A percentile compares a stretch with the other conserved stretches of the same genome.
These are phyloP conservation scores for Podotricha telesiphe DNA, from an alignment of 2,888 invertebrate species.

Conservation along the genomic window DNA sequence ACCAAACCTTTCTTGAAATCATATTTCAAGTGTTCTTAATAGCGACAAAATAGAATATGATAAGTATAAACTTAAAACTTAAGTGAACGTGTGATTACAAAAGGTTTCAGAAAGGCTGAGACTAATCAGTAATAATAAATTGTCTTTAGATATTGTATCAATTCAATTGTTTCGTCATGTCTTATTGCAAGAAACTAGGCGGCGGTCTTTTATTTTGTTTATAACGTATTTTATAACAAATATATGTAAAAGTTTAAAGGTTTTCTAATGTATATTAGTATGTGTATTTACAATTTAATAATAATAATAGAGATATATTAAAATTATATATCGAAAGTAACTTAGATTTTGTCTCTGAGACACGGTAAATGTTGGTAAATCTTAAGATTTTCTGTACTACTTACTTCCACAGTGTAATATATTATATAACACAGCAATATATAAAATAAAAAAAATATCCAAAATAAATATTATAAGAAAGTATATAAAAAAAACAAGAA, in stretches of 20 bases:
- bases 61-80: constrained; percentile 11
- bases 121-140: constrained; percentile 31
- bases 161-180: constrained; percentile 32
- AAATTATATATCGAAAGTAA: too few species aligned
- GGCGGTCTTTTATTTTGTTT: background rate
- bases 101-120: constrained; percentile 35
- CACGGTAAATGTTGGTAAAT: too few species aligned
- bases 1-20: too few species aligned
- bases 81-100: constrained; percentile 37
- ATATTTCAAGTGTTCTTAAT: background rate
- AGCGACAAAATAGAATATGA: constrained; percentile 18
- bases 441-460: too few species aligned
- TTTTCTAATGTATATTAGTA: background rate
- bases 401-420: too few species aligned
- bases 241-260: background rate
- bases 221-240: background rate
- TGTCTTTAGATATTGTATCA: constrained; percentile 30
- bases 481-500: too few species aligned
- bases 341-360: too few species aligned
- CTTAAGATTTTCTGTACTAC: too few species aligned
- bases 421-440: too few species aligned
- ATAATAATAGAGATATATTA: background rate
- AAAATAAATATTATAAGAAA: too few species aligned
- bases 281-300: background rate
- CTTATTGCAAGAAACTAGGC: constrained; percentile 14